Conservation (phyloP, 2,113 vertebrate species). For the Petaurus breviceps region DNA sequence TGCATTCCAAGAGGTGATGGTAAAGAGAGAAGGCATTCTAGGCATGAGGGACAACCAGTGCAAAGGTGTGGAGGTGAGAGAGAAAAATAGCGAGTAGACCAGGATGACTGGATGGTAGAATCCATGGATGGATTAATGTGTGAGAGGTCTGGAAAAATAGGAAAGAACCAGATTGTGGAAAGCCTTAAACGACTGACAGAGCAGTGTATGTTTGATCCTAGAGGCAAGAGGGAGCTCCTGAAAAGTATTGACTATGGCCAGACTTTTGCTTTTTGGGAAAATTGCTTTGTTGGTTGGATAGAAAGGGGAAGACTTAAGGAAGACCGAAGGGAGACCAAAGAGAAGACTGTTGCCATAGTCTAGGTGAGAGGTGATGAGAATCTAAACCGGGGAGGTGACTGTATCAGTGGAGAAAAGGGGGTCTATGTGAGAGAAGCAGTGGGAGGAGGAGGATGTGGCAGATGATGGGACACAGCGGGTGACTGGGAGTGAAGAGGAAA, state of each 20-base stretch:
- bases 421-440: background rate
- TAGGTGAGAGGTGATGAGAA: background rate
- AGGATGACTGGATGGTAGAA: background rate
- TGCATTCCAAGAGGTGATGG: background rate
- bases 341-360: background rate
- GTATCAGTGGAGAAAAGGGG: background rate
- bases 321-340: no score
- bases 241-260: background rate
- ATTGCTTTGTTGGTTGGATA: no score
- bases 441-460: no score
- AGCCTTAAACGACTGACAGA: background rate
- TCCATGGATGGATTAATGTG: background rate
- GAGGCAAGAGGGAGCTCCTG: background rate
- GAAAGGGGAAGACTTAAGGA: background rate
- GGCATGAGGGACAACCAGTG: background rate
- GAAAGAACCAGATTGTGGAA: no score
- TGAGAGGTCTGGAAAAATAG: background rate
- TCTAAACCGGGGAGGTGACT: background rate
- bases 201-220: no score
- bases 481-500: background rate
- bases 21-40: background rate
- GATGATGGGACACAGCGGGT: background rate
- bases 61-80: background rate
- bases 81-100: background rate
- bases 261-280: no score